These are phyloP conservation scores for Polylopha cassiicola DNA, from an alignment of 2,888 invertebrate genomes.

Conservation along the genomic window DNA sequence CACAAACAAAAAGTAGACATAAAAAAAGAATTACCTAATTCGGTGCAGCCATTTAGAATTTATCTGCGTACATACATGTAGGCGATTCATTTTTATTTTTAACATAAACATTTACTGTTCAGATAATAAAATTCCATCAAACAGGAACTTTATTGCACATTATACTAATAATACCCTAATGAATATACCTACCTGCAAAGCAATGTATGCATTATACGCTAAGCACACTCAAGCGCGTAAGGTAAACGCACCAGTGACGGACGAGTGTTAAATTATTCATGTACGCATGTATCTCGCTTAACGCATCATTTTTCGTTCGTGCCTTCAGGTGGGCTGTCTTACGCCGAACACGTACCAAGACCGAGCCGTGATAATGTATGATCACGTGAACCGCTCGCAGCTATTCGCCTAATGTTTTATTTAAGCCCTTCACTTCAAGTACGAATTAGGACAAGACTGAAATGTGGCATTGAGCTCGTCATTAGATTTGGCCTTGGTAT, in stretches of 20 bases:
- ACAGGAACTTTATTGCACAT: not conserved
- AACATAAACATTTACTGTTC: not conserved
- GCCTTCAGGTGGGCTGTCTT: slow-evolving; percentile 18
- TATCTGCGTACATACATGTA: too few species aligned
- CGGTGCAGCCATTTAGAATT: too few species aligned
- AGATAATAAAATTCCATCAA: not conserved
- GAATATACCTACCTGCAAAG: not conserved
- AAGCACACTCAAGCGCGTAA: slow-evolving; percentile 12
- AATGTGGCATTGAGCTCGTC: too few species aligned
- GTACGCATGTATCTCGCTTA: slow-evolving; percentile 30
- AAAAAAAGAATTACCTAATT: too few species aligned
- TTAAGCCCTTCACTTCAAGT: slow-evolving; percentile 13
- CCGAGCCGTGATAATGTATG: slow-evolving; percentile 16
- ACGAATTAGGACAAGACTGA: slow-evolving; percentile 7
- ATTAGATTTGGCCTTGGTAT: too few species aligned
- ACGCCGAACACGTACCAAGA: slow-evolving; percentile 19
- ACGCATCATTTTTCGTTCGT: slow-evolving; percentile 30
- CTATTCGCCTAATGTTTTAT: slow-evolving; percentile 22
- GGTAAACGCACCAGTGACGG: slow-evolving; percentile 9
- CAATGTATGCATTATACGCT: slow-evolving; percentile 19
- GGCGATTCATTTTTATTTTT: too few species aligned
- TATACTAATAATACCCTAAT: not conserved
- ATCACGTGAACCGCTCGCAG: slow-evolving; percentile 8
- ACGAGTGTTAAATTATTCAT: slow-evolving; percentile 32
- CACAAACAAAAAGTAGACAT: too few species aligned